These are phyloP conservation scores for Halichondria panicea DNA, from an alignment of 37 sponge, comb jelly and placozoan genomes.

Conservation along the genomic window DNA sequence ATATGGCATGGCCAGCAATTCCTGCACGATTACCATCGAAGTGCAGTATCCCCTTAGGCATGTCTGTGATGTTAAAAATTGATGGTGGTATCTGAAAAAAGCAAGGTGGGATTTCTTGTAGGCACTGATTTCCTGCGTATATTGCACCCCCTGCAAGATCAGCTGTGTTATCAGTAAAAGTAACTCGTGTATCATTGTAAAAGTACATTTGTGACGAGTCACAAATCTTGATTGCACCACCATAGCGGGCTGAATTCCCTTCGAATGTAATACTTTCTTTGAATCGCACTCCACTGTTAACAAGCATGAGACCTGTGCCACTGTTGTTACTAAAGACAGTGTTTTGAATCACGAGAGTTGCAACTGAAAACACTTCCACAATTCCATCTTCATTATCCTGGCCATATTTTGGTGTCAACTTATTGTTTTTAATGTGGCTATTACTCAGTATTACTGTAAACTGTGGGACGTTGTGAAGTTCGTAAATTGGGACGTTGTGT, in stretches of 20 bases:
- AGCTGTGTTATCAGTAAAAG: neutral
- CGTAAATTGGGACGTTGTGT: neutral
- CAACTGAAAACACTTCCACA: constrained; percentile 5
- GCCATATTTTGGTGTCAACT: neutral
- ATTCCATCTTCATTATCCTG: neutral
- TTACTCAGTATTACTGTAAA: neutral
- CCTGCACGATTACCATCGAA: constrained; percentile 5
- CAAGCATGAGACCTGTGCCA: neutral
- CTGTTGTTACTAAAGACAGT: constrained; percentile 7
- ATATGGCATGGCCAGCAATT: constrained; percentile 4
- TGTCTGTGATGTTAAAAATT: neutral
- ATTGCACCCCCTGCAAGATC: constrained; percentile 8
- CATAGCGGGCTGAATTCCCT: neutral
- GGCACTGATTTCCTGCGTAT: neutral
- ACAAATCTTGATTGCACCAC: constrained; percentile 11
- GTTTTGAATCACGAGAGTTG: neutral
- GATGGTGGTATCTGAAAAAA: neutral
- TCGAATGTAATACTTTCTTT: neutral
- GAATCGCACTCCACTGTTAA: neutral
- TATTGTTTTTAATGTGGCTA: neutral
- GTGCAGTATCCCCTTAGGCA: neutral
- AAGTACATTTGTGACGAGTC: constrained; percentile 11
- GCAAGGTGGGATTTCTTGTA: neutral
- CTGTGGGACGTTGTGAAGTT: constrained; percentile 4
- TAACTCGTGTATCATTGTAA: neutral